Evolutionary conservation across 2,888 invertebrate genomes (phyloP).

Genomic region (Spisula subtruncata): DNA sequence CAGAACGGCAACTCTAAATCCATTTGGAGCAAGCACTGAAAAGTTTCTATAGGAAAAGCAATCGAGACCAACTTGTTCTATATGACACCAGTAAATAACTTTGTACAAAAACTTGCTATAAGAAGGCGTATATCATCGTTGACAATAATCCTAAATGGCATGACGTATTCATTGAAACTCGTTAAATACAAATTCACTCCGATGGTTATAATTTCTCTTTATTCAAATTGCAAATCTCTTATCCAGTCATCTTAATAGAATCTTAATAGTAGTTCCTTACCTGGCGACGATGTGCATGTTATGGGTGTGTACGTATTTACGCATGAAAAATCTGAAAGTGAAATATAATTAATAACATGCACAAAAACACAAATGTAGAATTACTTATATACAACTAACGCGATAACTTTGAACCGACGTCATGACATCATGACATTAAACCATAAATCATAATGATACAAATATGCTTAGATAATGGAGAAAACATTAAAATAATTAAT

Average conservation of each 20-base stretch:
- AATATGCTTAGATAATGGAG: too few relatives aligned
- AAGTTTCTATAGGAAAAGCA: too few relatives aligned
- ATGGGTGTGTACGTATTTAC: constrained; percentile 15
- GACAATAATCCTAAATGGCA: not conserved
- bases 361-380: not conserved
- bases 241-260: not conserved
- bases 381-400: too few relatives aligned
- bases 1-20: too few relatives aligned
- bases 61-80: not conserved
- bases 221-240: not conserved
- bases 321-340: constrained; percentile 43
- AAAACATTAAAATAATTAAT: too few relatives aligned
- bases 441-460: too few relatives aligned
- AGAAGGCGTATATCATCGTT: not conserved
- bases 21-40: not conserved
- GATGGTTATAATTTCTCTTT: not conserved
- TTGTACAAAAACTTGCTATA: not conserved
- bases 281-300: constrained; percentile 25
- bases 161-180: not conserved
- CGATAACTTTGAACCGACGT: too few relatives aligned
- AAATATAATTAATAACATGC: not conserved
- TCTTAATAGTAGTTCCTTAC: constrained; percentile 19
- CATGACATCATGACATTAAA: too few relatives aligned
- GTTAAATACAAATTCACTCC: not conserved
- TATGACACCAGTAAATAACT: too few relatives aligned